Evolutionary conservation across 2,113 vertebrate genomes (phyloP).

Genomic region (Astur gentilis): DNA sequence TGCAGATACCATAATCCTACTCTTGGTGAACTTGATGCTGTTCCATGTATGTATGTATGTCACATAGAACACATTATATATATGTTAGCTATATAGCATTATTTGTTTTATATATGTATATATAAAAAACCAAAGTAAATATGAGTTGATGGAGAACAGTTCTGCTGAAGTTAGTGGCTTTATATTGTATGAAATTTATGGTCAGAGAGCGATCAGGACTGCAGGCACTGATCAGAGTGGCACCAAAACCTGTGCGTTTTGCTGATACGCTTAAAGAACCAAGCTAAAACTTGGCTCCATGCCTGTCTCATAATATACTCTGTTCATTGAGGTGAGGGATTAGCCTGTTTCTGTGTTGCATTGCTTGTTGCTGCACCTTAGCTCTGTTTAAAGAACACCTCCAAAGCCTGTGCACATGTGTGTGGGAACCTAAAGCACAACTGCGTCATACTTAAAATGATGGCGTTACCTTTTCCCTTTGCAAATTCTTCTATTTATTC

Average conservation of each 20-base stretch:
- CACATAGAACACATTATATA: neutral
- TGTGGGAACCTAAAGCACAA: neutral
- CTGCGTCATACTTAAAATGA: neutral
- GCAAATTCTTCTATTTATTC: neutral
- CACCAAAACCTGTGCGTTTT: neutral
- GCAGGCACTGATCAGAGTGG: neutral
- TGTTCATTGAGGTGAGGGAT: too few species aligned
- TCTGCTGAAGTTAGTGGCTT: neutral
- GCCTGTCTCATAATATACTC: fast-evolving
- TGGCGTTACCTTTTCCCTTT: neutral
- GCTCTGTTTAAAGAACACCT: neutral
- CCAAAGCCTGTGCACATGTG: neutral
- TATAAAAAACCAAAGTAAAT: neutral
- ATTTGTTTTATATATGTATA: neutral
- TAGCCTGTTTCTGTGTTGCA: too few species aligned
- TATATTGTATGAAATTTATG: neutral
- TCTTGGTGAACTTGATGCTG: neutral
- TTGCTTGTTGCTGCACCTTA: neutral
- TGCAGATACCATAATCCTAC: neutral
- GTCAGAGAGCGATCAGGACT: neutral
- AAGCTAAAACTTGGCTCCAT: fast-evolving
- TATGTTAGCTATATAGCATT: neutral
- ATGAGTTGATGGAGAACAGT: neutral
- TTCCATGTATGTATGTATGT: neutral
- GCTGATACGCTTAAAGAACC: neutral